Evolutionary conservation across 1,140 invertebrate species (phyloP), one percentile per base, ranked within the genome.

Genomic region (Helicoverpa zea): DNA sequence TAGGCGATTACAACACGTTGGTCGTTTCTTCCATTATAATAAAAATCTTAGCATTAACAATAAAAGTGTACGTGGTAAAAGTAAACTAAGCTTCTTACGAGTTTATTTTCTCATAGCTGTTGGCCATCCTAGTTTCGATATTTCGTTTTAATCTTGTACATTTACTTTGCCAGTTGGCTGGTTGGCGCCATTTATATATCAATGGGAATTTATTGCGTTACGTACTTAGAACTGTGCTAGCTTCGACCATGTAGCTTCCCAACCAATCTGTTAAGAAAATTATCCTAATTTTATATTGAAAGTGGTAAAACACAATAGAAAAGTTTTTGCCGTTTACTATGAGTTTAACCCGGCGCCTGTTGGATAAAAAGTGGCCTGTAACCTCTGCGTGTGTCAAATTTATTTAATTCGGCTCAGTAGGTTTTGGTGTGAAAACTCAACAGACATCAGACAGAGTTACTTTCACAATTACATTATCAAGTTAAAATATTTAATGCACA

Each of bases 71-170:
- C 56, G 16, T 23, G 16, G 56, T 16, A 18, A 58, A 58, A 58
- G 56, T 18, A 58, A 58, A 18, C 9, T 58, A 58, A 23, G 56
- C 56, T 58, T 18, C 16, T 58, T 23, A 23, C 10, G 18, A 58
- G 16, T 58, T 23, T 58, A 58, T 58, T 58, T 58, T 16, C 56
- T 58, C 56, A 35, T 63, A 63, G 30, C 29, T 35, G 59, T 63
- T n/a, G 11, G 23, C 23, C 29, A 61, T 61, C 18, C 23, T 14
- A 63, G 13, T 30, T 30, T 29, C 59, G 30, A 29, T 63, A 63
- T 63, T 63, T 63, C 59, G 29, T 63, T 63, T 63, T 63, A 63
- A 63, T 63, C 59, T 63, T 64, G 61, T 64, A 64, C 30, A 16
- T 64, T 43, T 64, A 64, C 61, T 35, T 64, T 43, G 61, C 61